Evolutionary conservation across 1,140 invertebrate species (phyloP), one percentile per base, ranked within the genome.

Genomic region (Mycetomoellerius zeteki): DNA sequence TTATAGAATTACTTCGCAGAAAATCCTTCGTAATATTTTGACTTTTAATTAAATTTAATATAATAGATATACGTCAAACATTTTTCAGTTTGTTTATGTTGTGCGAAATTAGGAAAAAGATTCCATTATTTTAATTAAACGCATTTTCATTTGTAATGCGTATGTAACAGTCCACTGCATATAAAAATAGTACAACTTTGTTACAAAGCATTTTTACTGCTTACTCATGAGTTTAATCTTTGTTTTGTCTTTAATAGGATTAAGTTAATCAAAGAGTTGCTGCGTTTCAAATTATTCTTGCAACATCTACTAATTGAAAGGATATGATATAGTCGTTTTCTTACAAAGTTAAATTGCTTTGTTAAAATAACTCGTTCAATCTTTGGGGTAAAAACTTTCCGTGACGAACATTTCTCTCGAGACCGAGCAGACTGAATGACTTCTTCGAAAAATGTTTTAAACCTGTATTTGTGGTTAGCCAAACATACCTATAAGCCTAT

Each of bases 381-480:
- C 47, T 21, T 33, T 12, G n/a, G 21, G n/a, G 16, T 69, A 69
- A 56, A 65, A 78, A 75, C 52, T 30, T 30, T 33, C 6, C 50
- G 21, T 47, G 75, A 62, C 21, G 58, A 65, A 30, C 6, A 27
- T 50, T 56, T 24, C 16, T 81, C 30, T 73, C 52, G 27, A 52
- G 24, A 67, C 54, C 52, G 24, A 50, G 16, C 50, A 21, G 14
- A 6, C 14, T n/a, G 52, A 19, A 27, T 21, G 67, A 47, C 30
- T 72, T 82, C 80, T 82, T 73, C 19, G 80, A 82, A 72, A 82
- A 60, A 30, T 27, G 8, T 43, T 80, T 47, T n/a, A 19, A 73
- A 72, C 78, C 50, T 14, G 71, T 82, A 72, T 82, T 73, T 82
- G 80, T 7, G 67, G 80, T 72, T 56, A 72, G 52, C 14, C n/a